A percentile compares a stretch with the other conserved stretches of the same genome.
phyloP scores from a whole-genome alignment of 2,113 vertebrate species.

The Carassius auratus region DNA sequence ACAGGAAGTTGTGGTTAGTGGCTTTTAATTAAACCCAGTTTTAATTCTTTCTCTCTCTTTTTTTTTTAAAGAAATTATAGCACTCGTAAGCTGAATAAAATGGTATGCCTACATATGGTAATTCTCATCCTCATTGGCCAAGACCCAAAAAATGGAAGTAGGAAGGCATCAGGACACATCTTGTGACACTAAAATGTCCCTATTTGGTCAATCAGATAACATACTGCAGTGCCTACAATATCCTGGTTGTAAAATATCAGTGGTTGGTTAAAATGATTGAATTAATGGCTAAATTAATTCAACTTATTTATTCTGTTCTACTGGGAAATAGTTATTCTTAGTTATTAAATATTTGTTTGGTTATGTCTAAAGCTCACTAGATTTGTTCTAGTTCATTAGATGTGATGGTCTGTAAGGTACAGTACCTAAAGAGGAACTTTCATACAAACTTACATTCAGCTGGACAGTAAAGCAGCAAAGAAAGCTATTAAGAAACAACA shows the following conservation, averaged over 20 bases:
- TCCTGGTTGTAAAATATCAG: neutral
- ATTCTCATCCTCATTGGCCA: neutral
- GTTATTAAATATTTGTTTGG: neutral
- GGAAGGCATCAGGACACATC: neutral
- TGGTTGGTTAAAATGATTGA: neutral
- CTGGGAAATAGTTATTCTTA: neutral
- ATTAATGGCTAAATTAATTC: neutral
- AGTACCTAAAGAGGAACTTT: neutral
- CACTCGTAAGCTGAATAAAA: neutral
- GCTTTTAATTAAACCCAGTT: neutral
- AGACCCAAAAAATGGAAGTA: slow-evolving; percentile 1
- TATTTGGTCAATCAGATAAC: neutral
- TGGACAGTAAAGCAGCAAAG: neutral
- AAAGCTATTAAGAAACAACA: neutral
- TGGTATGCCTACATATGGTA: neutral
- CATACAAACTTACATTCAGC: neutral
- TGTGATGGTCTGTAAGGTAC: neutral
- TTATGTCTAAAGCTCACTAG: neutral
- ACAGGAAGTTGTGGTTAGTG: neutral
- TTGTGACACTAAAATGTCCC: neutral
- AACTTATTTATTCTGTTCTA: neutral
- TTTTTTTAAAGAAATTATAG: neutral
- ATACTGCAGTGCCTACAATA: neutral
- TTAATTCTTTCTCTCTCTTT: neutral
- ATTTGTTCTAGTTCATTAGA: slow-evolving; percentile 5